Base-by-base conservation (phyloP, 2,113 vertebrate species). In the Bagarius yarrelli region DNA sequence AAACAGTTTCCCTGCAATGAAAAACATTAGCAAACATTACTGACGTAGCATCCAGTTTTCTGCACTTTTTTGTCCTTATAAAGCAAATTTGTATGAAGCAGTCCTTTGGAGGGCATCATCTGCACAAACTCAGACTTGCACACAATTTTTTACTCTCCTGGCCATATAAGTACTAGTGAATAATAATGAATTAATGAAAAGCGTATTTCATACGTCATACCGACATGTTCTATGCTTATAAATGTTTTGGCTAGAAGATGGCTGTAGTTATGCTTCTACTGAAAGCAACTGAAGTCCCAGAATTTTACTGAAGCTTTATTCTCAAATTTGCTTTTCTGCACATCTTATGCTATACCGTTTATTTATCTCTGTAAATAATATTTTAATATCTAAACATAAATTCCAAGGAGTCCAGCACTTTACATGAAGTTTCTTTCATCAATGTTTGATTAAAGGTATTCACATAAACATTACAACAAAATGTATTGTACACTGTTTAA, bases 1-100 rank as follows among this genome's bases (percentile, higher is more conserved):
- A 91, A 80, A 12, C 75, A n/a, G 25, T 76, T 56, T 5, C 70
- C 23, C 53, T 91, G 1, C 92, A 83, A 88, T 40, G n/a, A 25
- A 36, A 61, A 56, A 23, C 9, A 8, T 23, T 25, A 47, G n/a
- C 13, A 70, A 69, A 18, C 8, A 18, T 70, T 52, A 30, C 11
- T 32, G 11, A 21, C 21, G 30, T 72, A 53, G 23, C 9, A 21
- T 32, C n/a, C 27, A 25, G 18, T 53, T 53, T 71, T 25, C 18
- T 53, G 70, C 21, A 32, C 27, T 52, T 25, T 25, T 50, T 27
- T 12, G 25, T 52, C 15, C 30, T 32, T 72, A 53, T 53, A 5
- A 34, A 73, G 5, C 18, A 32, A 8, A 21, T 53, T 8, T 21
- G 13, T 52, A 19, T 70, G 23, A 23, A 47, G 1, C 21, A 13